Conservation (phyloP, 1,140 invertebrate species). For the silkworm (Bombyx mori) region ASM3026992v2 NC_085110.1:11761501-11762000, state of each 20-base stretch:
- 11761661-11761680: slow-evolving; percentile 12
- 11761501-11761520: slow-evolving; percentile 59
- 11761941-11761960: background rate
- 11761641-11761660: slow-evolving; percentile 5
- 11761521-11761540: slow-evolving; percentile 56
- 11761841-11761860: no score
- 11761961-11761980: background rate
- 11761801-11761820: no score
- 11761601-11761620: slow-evolving; percentile 20
- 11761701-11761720: background rate
- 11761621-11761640: slow-evolving; percentile 14
- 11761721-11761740: background rate
- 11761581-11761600: slow-evolving; percentile 23
- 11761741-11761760: no score
- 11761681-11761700: slow-evolving; percentile 5
- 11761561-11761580: slow-evolving; percentile 53
- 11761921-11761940: no score
- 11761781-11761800: no score
- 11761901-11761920: no score
- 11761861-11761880: no score
- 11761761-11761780: no score
- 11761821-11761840: no score
- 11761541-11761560: slow-evolving; percentile 63
- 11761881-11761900: no score
- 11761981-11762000: background rate